Base-by-base conservation (phyloP, 1,140 invertebrate genomes). In the Tyrophagus putrescentiae region DNA sequence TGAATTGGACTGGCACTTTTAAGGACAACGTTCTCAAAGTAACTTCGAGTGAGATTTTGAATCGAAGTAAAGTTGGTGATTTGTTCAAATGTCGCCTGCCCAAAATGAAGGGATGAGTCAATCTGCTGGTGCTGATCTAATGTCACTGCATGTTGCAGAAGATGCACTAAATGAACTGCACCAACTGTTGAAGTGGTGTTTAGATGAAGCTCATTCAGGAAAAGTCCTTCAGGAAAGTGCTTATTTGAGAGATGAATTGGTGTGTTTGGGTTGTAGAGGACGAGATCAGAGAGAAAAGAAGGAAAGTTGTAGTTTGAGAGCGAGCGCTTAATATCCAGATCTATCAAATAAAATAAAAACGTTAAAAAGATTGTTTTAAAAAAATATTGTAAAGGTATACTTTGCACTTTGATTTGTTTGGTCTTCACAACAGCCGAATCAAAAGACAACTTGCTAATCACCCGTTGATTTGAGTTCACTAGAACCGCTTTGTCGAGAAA, bases 291-390 rank as follows among this genome's bases (percentile, higher is more conserved):
- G 7, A 48, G 45, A 48, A 48, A 48, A 21, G 23, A 7, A 7
- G 7, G 45, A 48, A 48, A 48, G 18, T 48, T 48, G 45, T 48
- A 29, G 45, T 29, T 29, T 25, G 45, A 48, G 7, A 48, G 18
- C 13, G 21, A 21, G 18, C 31, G 7, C 7, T 7, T 48, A 48
- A 48, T 48, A 7, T 7, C 31, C 9, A 48, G 18, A 48, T 48
- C 45, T 48, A 21, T 39, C 13, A 39, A 48, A 21, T 21, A 21
- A 21, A 48, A 29, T 21, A 7, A 7, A 48, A 9, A 6, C 7
- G 23, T 48, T 48, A 7, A 25, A 48, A 48, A 18, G 31, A 9
- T 48, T 25, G 45, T 48, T 48, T 48, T 13, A 21, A 48, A 48
- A 48, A n/a, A n/a, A n/a, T n/a, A n/a, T n/a, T n/a, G n/a, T n/a